Evolutionary conservation across 2,888 invertebrate genomes (phyloP).

Genomic region (Stegophylla sp.): DNA sequence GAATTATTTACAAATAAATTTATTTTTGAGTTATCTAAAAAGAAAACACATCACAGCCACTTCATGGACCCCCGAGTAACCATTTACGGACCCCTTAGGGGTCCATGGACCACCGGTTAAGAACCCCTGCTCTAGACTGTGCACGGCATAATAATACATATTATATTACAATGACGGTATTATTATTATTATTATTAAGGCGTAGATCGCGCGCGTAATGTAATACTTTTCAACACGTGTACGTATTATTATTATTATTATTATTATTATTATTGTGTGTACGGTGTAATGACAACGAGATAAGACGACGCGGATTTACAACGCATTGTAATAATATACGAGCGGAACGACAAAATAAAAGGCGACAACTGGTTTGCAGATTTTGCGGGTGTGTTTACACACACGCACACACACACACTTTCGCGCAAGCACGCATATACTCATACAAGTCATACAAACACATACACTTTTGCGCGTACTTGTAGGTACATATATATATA

Average conservation of each 20-base stretch:
- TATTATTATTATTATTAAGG: background rate
- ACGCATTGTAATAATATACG: constrained; percentile 8
- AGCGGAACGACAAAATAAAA: constrained; percentile 19
- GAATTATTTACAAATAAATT: too few relatives aligned
- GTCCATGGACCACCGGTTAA: too few relatives aligned
- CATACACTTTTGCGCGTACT: background rate
- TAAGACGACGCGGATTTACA: constrained; percentile 1
- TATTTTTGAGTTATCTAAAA: too few relatives aligned
- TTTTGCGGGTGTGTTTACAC: constrained; percentile 22
- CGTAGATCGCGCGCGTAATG: background rate
- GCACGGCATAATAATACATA: too few relatives aligned
- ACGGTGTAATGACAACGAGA: background rate
- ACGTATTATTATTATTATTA: background rate
- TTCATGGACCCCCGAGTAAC: too few relatives aligned
- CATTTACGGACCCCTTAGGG: too few relatives aligned
- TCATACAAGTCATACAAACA: too few relatives aligned
- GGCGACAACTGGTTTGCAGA: constrained; percentile 8
- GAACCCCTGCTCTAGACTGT: too few relatives aligned
- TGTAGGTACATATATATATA: background rate
- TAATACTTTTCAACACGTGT: background rate
- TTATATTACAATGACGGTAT: too few relatives aligned
- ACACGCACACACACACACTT: background rate
- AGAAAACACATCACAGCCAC: too few relatives aligned
- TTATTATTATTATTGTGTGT: background rate
- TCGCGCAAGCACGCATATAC: too few relatives aligned